Base-by-base conservation (phyloP, 2,113 vertebrate species). In the Pavo muticus region DNA sequence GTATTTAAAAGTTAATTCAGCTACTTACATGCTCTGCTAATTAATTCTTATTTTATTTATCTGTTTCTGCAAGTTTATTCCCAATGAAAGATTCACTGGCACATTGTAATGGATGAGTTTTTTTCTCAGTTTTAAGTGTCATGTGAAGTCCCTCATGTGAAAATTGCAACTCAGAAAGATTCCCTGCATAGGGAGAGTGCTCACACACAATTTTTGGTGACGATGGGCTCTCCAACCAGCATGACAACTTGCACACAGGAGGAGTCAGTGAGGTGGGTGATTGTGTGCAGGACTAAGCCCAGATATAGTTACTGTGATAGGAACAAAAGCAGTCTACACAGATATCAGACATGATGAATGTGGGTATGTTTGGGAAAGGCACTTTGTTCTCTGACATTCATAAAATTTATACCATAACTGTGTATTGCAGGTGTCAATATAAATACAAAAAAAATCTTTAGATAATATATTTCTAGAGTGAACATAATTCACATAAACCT, bases 1-100 rank as follows among this genome's bases (percentile, higher is more conserved):
- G 75, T 88, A 75, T 71, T 96, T 96, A 92, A 93, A 96, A 73
- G 70, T 91, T 79, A 87, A 83, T 96, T 90, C 69, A 50, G 16
- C 59, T 92, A 65, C 83, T 74, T 48, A 48, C 75, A 68, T 2
- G 8, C 9, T 84, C 10, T 20, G 37, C n/a, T 40, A 70, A 63
- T 87, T 95, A 74, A 79, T 88, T 91, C 42, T 81, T 77, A 86
- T 35, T 90, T 86, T 86, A 75, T 37, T 15, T 74, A 3, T 88
- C 69, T 90, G 30, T 73, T 82, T 85, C 52, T 40, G 42, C 45
- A 74, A 57, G 19, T 60, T 50, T 71, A 67, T 81, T 85, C 27
- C 14, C 57, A 67, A 25, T 37, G 29, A 65, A 84, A 44, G 35
- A 42, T 24, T 48, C 67, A 50, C 6, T 30, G 24, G 32, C 20